Evolutionary conservation across 2,888 invertebrate genomes (phyloP).

Genomic region (Trissolcus brochymenae): DNA sequence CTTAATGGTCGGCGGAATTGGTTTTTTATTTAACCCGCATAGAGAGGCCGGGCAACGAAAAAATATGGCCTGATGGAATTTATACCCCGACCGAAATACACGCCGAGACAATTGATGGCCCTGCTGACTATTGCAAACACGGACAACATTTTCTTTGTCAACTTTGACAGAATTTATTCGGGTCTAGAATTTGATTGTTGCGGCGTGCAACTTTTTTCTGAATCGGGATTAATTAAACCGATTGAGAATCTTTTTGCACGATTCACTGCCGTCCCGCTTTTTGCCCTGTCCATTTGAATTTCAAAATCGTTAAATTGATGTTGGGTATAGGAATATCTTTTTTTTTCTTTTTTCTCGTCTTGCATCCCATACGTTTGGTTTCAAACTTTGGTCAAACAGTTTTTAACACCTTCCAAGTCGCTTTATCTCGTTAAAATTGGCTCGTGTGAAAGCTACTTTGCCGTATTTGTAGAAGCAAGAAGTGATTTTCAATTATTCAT

Average conservation of each 20-base stretch:
- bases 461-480: conserved; percentile 16
- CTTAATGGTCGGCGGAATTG: neutral
- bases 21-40: conserved; percentile 21
- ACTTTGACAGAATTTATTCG: conserved; percentile 32
- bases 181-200: conserved; percentile 29
- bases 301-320: conserved; percentile 21
- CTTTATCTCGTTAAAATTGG: neutral
- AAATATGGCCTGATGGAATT: conserved; percentile 27
- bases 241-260: conserved; percentile 10
- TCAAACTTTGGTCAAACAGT: neutral
- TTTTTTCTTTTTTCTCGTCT: too few species aligned
- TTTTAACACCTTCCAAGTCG: conserved; percentile 3
- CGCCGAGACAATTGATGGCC: conserved; percentile 36
- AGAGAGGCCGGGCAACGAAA: conserved; percentile 2
- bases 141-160: conserved; percentile 31
- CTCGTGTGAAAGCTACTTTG: conserved; percentile 20
- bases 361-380: neutral
- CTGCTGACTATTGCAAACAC: conserved; percentile 37
- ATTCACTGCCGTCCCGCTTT: conserved; percentile 12
- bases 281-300: conserved; percentile 9
- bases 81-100: conserved; percentile 26
- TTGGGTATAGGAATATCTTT: too few species aligned
- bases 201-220: conserved; percentile 23
- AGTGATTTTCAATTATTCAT: conserved; percentile 20
- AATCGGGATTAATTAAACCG: conserved; percentile 33